Percentiles rank a stretch among this genome's conserved stretches.
Conservation (phyloP, 2,797 vertebrate species). For the Poecile montanus region DNA sequence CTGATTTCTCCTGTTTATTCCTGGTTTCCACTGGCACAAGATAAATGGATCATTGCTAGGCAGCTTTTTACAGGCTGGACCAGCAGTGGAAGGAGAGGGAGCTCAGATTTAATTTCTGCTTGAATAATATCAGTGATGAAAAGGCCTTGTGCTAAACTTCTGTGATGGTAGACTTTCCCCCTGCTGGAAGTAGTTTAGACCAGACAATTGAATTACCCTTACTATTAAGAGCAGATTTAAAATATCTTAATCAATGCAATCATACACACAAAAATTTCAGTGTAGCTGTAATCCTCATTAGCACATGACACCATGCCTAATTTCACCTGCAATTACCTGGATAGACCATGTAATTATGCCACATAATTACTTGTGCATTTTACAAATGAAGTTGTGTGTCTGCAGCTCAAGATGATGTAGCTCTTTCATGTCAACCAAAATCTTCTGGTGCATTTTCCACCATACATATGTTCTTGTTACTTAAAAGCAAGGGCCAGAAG, state of each 20-base stretch:
- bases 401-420: constrained; percentile 1
- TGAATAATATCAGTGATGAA: not conserved
- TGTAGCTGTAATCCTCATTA: constrained; percentile 48
- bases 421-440: not conserved
- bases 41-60: not conserved
- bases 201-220: constrained; percentile 12
- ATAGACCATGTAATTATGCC: constrained; percentile 30
- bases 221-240: constrained; percentile 12
- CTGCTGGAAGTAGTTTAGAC: not conserved
- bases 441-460: not conserved
- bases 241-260: constrained; percentile 20
- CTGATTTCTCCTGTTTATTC: constrained; percentile 53
- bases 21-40: not conserved
- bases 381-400: not conserved
- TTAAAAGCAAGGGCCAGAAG: not conserved
- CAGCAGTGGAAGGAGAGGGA: not conserved
- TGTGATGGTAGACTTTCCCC: not conserved
- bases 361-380: constrained; percentile 24
- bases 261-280: constrained; percentile 14
- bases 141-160: not conserved
- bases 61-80: not conserved
- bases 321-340: constrained; percentile 52
- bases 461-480: not conserved
- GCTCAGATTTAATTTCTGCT: not conserved
- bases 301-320: constrained; percentile 32